Evolutionary conservation across 1,140 invertebrate species (phyloP), one percentile per base, ranked within the genome.

Genomic region (Drosophila sturtevanti): DNA sequence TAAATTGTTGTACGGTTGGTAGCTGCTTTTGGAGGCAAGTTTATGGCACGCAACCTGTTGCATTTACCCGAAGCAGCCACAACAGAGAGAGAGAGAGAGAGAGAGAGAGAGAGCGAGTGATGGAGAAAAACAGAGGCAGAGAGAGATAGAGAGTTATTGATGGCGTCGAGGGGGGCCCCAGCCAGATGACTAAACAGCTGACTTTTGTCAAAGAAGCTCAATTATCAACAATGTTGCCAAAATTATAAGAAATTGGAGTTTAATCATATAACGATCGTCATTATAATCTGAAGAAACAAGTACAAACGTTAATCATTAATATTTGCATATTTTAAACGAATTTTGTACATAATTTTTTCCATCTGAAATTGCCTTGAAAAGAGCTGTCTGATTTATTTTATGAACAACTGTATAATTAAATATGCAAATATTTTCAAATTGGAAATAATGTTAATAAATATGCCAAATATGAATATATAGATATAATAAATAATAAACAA

Each of bases 161-260:
- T 9, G 18, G 16, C 14, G n/a, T n/a, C n/a, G n/a, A n/a, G 21
- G n/a, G 22, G 71, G 14, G 21, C 21, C 14, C n/a, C n/a, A n/a
- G n/a, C n/a, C 41, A 68, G 54, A 63, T 64, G 73, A 22, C 34
- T 35, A 16, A 76, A 76, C 73, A 76, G 73, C 73, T 76, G 73
- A 76, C 35, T 76, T 31, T 31, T 0, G 0, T 18, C 12, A 10
- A 44, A 37, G 55, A 41, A 27, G 14, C 54, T 14, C 27, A 14
- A 41, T 63, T 24, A 58, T 21, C 12, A 44, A 58, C 72, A 54
- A 68, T 34, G 12, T 35, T 67, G 38, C 48, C 38, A 14, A 12
- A 22, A 1, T 11, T 11, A 21, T 16, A 4, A 31, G 27, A 31
- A 31, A 14, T 18, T 31, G 14, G 18, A 21, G 1, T 21, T n/a